Evolutionary conservation across 2,888 invertebrate genomes (phyloP).

Genomic region (Trimorus sp.): DNA sequence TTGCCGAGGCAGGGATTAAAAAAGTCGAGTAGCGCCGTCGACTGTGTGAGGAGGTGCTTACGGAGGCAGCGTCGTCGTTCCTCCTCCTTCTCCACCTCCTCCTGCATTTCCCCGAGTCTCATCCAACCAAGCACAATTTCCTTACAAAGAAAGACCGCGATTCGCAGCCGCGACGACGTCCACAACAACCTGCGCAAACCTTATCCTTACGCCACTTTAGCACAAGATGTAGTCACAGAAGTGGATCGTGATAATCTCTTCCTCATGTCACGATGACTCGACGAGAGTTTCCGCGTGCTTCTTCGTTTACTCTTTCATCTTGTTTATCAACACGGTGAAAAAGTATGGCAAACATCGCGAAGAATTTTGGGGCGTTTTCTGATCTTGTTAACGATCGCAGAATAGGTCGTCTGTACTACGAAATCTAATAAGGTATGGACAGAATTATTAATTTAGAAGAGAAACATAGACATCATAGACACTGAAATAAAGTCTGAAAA

Average conservation of each 20-base stretch:
- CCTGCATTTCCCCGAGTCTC: constrained; percentile 66
- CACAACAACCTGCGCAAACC: constrained; percentile 76
- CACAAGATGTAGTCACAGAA: constrained; percentile 77
- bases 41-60: constrained; percentile 77
- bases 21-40: constrained; percentile 78
- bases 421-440: too few species aligned
- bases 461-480: too few species aligned
- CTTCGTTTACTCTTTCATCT: constrained; percentile 66
- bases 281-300: constrained; percentile 66
- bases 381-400: too few species aligned
- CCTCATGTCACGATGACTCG: constrained; percentile 61
- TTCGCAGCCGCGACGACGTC: constrained; percentile 69
- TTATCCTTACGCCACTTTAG: constrained; percentile 81
- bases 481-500: too few species aligned
- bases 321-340: constrained; percentile 48
- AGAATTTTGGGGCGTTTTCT: too few species aligned
- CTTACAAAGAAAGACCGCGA: constrained; percentile 71
- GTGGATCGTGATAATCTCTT: constrained; percentile 72
- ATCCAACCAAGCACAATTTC: constrained; percentile 65
- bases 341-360: too few species aligned
- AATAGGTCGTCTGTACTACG: too few species aligned
- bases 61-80: constrained; percentile 74
- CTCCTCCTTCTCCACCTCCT: constrained; percentile 60
- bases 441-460: too few species aligned
- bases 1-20: constrained; percentile 71